Conservation (phyloP, 2,888 invertebrate species). For the Meliscaeva auricollis region DNA sequence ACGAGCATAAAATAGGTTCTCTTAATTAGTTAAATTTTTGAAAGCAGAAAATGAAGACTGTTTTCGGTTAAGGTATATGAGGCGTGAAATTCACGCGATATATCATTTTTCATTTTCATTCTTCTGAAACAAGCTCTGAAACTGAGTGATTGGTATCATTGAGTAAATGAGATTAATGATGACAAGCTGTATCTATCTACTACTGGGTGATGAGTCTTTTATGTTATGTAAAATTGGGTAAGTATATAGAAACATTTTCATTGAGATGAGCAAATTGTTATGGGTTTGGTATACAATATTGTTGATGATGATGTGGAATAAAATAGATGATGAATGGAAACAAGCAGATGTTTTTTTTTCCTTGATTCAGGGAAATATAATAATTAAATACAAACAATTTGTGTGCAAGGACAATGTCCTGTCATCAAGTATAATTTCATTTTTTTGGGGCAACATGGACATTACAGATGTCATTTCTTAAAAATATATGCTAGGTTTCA, state of each 20-base stretch:
- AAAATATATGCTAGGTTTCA: no score
- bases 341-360: slow-evolving; percentile 4
- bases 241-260: background rate
- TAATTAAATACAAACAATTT: background rate
- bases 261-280: background rate
- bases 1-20: background rate
- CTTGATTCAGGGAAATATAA: background rate
- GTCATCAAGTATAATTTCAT: slow-evolving; percentile 26
- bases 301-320: slow-evolving; percentile 11
- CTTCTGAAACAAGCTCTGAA: background rate
- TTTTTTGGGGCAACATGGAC: no score
- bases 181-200: background rate
- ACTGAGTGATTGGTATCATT: slow-evolving; percentile 40
- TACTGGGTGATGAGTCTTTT: slow-evolving; percentile 32
- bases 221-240: background rate
- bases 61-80: slow-evolving; percentile 38
- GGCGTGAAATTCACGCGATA: slow-evolving; percentile 58
- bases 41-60: slow-evolving; percentile 43
- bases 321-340: slow-evolving; percentile 9
- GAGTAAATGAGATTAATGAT: slow-evolving; percentile 44
- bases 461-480: no score
- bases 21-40: slow-evolving; percentile 24
- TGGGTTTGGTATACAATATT: background rate
- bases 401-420: slow-evolving; percentile 10
- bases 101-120: slow-evolving; percentile 30